Conservation (phyloP, 2,888 invertebrate genomes). For the Eudemis profundana region DNA sequence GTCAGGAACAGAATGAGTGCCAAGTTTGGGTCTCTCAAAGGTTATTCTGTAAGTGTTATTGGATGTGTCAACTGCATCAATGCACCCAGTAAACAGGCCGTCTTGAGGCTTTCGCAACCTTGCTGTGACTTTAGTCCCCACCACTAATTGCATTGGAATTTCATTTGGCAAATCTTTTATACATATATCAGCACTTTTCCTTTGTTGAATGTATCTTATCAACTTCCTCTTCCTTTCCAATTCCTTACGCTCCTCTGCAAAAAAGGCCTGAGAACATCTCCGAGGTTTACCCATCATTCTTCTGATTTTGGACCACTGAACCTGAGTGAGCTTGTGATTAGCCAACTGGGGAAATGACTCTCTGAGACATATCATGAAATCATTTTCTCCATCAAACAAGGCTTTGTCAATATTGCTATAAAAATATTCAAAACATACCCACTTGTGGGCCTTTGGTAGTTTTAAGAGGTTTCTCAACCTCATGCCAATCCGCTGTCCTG, state of each 20-base stretch:
- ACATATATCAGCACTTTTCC: conserved; percentile 92
- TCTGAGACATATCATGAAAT: conserved; percentile 96
- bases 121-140: conserved; percentile 97
- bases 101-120: conserved; percentile 96
- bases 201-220: conserved; percentile 96
- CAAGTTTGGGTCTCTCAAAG: conserved; percentile 96
- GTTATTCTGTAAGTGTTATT: conserved; percentile 97
- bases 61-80: conserved; percentile 97
- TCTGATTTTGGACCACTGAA: conserved; percentile 98
- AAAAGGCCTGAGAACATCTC: conserved; percentile 97
- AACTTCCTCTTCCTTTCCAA: conserved; percentile 95
- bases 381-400: conserved; percentile 97
- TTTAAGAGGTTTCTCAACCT: conserved; percentile 96
- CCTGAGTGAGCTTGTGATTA: conserved; percentile 92
- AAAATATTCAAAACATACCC: conserved; percentile 99
- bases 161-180: conserved; percentile 96
- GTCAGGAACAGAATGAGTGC: conserved; percentile 98
- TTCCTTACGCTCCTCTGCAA: conserved; percentile 96
- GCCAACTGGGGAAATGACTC: conserved; percentile 97
- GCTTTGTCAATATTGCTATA: conserved; percentile 99
- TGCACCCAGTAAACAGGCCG: conserved; percentile 96
- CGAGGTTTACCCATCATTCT: conserved; percentile 99
- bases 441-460: conserved; percentile 99
- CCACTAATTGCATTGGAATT: conserved; percentile 96
- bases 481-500: conserved; percentile 95